Evolutionary conservation across 2,113 vertebrate species (phyloP).

Genomic region (Lycocorax pyrrhopterus): DNA sequence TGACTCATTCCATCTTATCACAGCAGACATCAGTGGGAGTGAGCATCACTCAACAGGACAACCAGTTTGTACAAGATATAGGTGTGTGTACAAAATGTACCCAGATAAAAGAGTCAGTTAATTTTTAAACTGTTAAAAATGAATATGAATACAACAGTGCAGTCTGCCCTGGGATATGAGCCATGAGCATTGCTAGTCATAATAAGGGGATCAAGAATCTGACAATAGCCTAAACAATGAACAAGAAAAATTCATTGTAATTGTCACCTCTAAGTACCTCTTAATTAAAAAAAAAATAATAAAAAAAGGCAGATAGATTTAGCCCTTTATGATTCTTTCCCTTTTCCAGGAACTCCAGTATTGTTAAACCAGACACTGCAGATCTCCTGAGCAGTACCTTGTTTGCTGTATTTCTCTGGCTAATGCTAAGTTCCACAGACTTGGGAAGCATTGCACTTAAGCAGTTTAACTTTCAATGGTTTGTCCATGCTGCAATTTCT

Average conservation of each 20-base stretch:
- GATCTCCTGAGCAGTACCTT: not conserved
- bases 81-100: not conserved
- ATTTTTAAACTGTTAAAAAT: constrained; percentile 8
- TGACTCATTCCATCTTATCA: constrained; percentile 65
- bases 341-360: not conserved
- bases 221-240: not conserved
- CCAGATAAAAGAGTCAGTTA: constrained; percentile 8
- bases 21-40: constrained; percentile 58
- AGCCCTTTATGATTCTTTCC: not conserved
- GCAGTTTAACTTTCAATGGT: not conserved
- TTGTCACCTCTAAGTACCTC: not conserved
- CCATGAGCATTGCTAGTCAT: not conserved
- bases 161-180: not conserved
- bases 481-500: not conserved
- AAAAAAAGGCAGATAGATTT: not conserved
- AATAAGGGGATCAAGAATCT: not conserved
- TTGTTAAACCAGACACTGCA: not conserved
- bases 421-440: not conserved
- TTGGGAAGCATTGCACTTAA: not conserved
- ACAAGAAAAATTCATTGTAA: not conserved
- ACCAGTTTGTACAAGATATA: constrained; percentile 24
- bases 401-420: not conserved
- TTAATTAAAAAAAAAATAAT: not conserved
- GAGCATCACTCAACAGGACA: constrained; percentile 54
- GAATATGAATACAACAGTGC: not conserved